Evolutionary conservation across 2,888 invertebrate species (phyloP).

Genomic region (Noctua fimbriata): DNA sequence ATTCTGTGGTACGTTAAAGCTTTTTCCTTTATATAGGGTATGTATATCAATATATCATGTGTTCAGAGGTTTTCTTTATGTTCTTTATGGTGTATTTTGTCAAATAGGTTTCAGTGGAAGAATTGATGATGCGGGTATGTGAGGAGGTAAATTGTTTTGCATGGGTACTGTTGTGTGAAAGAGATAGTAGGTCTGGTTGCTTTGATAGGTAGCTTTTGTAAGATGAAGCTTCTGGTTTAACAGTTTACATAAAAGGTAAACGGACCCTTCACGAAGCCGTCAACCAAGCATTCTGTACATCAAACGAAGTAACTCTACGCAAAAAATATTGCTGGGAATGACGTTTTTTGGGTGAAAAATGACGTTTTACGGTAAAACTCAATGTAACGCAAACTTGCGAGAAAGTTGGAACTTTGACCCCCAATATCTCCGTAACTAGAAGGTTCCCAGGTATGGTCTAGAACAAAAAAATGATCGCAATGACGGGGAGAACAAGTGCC

Average conservation of each 20-base stretch:
- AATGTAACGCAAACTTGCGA: too few relatives aligned
- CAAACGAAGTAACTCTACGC: too few relatives aligned
- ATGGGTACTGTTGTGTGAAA: constrained; percentile 18
- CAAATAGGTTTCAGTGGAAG: constrained; percentile 35
- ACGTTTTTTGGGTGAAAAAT: too few relatives aligned
- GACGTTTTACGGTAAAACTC: too few relatives aligned
- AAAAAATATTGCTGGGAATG: too few relatives aligned
- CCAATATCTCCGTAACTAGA: too few relatives aligned
- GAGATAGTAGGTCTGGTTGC: not conserved
- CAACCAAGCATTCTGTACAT: too few relatives aligned
- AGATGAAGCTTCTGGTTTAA: not conserved
- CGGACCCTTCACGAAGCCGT: too few relatives aligned
- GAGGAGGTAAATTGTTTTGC: constrained; percentile 13
- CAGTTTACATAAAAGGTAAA: not conserved
- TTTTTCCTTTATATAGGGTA: constrained; percentile 16
- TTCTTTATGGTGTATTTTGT: constrained; percentile 46
- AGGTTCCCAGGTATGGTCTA: too few relatives aligned
- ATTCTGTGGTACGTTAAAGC: constrained; percentile 42
- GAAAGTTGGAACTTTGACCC: too few relatives aligned
- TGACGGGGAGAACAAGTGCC: too few relatives aligned
- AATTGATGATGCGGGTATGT: constrained; percentile 30
- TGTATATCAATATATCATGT: constrained; percentile 53
- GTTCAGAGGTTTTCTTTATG: constrained; percentile 31
- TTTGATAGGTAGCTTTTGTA: not conserved
- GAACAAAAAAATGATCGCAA: too few relatives aligned